These are phyloP conservation scores for Anas platyrhynchos DNA, from an alignment of 2,113 vertebrate species.

Conservation along the genomic window DNA sequence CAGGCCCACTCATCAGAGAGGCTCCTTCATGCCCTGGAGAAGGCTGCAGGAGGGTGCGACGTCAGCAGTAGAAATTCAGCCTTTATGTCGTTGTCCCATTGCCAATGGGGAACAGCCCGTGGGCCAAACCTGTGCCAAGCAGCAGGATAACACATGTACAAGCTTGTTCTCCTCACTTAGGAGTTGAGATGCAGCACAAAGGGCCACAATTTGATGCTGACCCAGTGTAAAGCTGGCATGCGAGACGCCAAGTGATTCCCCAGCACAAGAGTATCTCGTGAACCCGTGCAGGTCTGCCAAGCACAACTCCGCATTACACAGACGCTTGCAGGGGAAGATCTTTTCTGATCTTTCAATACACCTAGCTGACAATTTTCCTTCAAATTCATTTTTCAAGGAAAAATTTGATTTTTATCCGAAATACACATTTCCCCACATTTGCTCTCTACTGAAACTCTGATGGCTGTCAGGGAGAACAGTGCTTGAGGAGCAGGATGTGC, in stretches of 20 bases:
- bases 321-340: neutral
- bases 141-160: neutral
- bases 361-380: neutral
- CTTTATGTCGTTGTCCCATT: rapidly evolving
- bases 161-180: neutral
- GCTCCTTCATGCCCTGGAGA: neutral
- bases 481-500: neutral
- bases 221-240: rapidly evolving
- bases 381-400: neutral
- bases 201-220: neutral
- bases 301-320: neutral
- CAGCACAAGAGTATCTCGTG: rapidly evolving
- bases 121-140: neutral
- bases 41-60: neutral
- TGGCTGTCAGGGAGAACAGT: neutral
- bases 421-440: neutral
- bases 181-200: neutral
- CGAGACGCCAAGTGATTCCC: neutral
- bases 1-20: neutral
- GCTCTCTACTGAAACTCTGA: neutral
- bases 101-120: neutral
- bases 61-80: neutral
- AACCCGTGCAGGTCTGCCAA: rapidly evolving
- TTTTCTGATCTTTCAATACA: neutral
- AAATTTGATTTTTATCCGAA: neutral